Evolutionary conservation across 2,113 vertebrate species (phyloP).

Genomic region (Myanophis thanlyinensis): DNA sequence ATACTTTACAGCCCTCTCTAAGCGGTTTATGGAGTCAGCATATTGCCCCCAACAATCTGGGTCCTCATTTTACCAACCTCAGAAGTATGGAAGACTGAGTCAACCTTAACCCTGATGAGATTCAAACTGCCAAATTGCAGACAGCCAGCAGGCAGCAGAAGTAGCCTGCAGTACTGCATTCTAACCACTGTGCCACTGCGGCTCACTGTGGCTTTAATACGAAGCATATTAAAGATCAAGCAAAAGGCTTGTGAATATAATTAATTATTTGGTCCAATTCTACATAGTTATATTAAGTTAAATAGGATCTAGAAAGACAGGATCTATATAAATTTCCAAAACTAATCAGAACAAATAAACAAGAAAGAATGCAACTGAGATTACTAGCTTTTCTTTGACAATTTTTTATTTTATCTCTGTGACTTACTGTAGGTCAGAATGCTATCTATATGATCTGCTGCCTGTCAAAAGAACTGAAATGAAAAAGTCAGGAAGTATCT

Average conservation of each 20-base stretch:
- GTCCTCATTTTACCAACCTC: no score
- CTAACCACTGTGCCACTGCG: no score
- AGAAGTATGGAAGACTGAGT: no score
- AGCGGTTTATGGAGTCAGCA: no score
- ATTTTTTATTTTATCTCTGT: conserved; percentile 23
- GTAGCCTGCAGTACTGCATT: no score
- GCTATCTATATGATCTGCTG: not conserved
- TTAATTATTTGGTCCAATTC: not conserved
- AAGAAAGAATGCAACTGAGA: not conserved
- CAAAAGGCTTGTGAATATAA: not conserved
- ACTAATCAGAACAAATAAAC: not conserved
- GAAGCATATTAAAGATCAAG: not conserved
- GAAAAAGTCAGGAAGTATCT: not conserved
- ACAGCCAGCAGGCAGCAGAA: no score
- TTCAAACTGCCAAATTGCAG: no score
- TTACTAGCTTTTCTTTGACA: not conserved
- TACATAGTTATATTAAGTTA: not conserved
- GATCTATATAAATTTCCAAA: not conserved
- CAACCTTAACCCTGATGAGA: no score
- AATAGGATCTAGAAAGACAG: not conserved
- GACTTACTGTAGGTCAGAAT: conserved; percentile 17
- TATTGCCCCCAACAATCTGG: no score
- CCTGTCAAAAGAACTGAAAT: conserved; percentile 10
- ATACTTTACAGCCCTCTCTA: no score
- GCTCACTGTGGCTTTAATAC: no score